A percentile compares a stretch with the other conserved stretches of the same genome.
Evolutionary conservation across 2,888 invertebrate genomes (phyloP).

Genomic region (Stenodera caucasica): DNA sequence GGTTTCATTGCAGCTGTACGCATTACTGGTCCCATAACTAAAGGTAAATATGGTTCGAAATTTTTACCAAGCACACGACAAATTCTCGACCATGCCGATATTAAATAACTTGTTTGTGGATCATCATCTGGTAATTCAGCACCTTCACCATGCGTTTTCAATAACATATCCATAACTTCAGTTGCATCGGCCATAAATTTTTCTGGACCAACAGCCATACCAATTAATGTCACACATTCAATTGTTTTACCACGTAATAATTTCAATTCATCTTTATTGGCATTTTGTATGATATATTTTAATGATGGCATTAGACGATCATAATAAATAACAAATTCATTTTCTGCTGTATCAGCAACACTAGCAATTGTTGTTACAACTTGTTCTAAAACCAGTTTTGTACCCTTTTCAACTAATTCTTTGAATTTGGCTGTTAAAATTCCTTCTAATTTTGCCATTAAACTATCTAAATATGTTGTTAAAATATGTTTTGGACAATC

Average conservation of each 20-base stretch:
- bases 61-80: slow-evolving; percentile 74
- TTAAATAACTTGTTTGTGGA: slow-evolving; percentile 96
- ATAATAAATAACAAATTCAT: slow-evolving; percentile 93
- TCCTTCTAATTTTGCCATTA: slow-evolving; percentile 88
- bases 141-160: slow-evolving; percentile 87
- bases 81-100: slow-evolving; percentile 98
- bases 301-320: slow-evolving; percentile 92
- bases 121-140: slow-evolving; percentile 86
- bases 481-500: slow-evolving; percentile 96
- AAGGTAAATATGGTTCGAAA: slow-evolving; percentile 88
- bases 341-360: slow-evolving; percentile 97
- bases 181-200: slow-evolving; percentile 90
- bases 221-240: slow-evolving; percentile 98
- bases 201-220: slow-evolving; percentile 79
- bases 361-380: slow-evolving; percentile 98
- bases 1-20: slow-evolving; percentile 91
- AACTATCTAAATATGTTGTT: slow-evolving; percentile 84
- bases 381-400: slow-evolving; percentile 95
- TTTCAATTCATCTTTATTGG: slow-evolving; percentile 83
- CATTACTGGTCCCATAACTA: slow-evolving; percentile 95
- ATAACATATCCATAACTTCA: slow-evolving; percentile 92
- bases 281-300: slow-evolving; percentile 96
- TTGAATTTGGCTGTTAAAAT: slow-evolving; percentile 92
- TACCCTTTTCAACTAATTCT: slow-evolving; percentile 91
- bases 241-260: slow-evolving; percentile 97